These are phyloP conservation scores for Cinara cedri DNA, from an alignment of 2,888 invertebrate genomes.

Conservation along the genomic window DNA sequence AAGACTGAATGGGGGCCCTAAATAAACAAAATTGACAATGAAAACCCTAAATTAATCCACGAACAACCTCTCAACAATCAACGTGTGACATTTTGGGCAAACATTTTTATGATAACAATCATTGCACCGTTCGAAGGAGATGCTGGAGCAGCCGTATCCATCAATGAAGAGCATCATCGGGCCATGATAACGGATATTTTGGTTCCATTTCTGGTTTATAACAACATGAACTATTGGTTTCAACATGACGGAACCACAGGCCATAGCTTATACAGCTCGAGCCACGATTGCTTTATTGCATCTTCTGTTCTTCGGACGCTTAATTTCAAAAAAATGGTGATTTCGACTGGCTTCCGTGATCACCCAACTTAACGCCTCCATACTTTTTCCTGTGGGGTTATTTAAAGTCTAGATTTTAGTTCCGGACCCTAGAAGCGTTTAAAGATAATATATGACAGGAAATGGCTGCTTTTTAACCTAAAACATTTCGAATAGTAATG, in stretches of 20 bases:
- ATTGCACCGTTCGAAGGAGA: conserved; percentile 48
- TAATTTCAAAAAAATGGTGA: no score
- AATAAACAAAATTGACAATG: no score
- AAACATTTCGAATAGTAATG: no score
- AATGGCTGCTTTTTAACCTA: no score
- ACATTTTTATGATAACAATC: conserved; percentile 34
- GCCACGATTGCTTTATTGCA: conserved; percentile 38
- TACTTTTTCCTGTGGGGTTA: no score
- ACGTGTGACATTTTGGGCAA: conserved; percentile 52
- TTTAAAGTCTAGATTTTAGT: no score
- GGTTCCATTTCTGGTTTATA: background rate
- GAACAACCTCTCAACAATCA: conserved; percentile 47
- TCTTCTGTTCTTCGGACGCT: no score
- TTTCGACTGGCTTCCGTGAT: no score
- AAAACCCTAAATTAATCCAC: conserved; percentile 43
- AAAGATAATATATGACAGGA: no score
- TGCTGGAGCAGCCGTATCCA: conserved; percentile 21
- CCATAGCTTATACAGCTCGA: conserved; percentile 35
- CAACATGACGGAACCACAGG: conserved; percentile 55
- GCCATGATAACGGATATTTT: conserved; percentile 43
- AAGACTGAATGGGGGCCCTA: no score
- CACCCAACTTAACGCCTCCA: no score
- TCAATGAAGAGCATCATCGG: conserved; percentile 43
- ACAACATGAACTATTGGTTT: conserved; percentile 44
- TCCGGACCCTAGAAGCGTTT: no score